Evolutionary conservation across 2,888 invertebrate genomes (phyloP).

Genomic region (Iselma pallidipennis): DNA sequence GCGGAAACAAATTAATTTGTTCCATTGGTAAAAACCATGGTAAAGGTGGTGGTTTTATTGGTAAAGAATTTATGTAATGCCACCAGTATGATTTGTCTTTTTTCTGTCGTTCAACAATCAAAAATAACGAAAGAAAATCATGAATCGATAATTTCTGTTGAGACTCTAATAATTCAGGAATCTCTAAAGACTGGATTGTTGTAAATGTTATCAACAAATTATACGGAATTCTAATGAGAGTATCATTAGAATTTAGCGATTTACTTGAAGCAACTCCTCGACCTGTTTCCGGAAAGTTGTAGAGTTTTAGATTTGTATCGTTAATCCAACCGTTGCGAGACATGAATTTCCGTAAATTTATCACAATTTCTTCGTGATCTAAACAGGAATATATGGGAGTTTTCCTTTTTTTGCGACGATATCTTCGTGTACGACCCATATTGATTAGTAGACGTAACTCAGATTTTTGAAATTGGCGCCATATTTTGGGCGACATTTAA

Average conservation of each 20-base stretch:
- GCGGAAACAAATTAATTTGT: conserved; percentile 62
- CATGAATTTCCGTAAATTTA: conserved; percentile 20
- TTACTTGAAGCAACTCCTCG: conserved; percentile 72
- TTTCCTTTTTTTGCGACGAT: background rate
- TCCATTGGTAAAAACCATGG: conserved; percentile 68
- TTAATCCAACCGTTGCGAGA: conserved; percentile 8
- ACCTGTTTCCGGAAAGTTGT: conserved; percentile 68
- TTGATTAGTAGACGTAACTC: background rate
- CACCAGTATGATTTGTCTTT: conserved; percentile 61
- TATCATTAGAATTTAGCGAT: conserved; percentile 61
- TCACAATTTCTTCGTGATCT: conserved; percentile 8
- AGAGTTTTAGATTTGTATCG: conserved; percentile 59
- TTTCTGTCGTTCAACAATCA: conserved; percentile 69
- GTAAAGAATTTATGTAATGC: conserved; percentile 72
- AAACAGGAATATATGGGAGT: background rate
- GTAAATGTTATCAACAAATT: conserved; percentile 60
- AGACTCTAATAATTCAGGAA: conserved; percentile 16
- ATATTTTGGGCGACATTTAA: background rate
- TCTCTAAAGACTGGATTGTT: conserved; percentile 24
- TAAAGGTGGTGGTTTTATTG: conserved; percentile 63
- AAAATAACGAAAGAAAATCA: conserved; percentile 73
- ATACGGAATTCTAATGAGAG: conserved; percentile 65
- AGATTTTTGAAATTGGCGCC: background rate
- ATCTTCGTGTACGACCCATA: conserved; percentile 23
- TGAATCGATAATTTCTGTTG: conserved; percentile 63